These are phyloP conservation scores for Pelvicachromis taeniatus DNA, from an alignment of 2,113 vertebrate species.

Conservation along the genomic window DNA sequence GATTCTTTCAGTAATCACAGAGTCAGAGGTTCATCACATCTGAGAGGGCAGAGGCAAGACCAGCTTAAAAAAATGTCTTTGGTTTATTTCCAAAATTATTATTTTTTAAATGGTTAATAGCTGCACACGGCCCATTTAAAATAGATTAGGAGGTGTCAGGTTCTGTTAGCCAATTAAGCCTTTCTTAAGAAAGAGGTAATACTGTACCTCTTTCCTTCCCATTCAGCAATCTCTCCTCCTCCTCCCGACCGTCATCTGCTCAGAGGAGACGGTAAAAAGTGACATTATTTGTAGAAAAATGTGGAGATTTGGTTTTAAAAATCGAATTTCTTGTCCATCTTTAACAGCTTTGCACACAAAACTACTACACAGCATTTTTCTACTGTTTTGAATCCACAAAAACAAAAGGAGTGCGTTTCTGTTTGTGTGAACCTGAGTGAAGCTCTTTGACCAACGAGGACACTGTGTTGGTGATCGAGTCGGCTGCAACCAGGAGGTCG, in stretches of 20 bases:
- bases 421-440: constrained; percentile 80
- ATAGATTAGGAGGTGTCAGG: neutral
- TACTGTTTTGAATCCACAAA: neutral
- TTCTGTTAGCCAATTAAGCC: neutral
- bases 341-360: neutral
- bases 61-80: neutral
- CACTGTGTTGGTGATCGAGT: constrained; percentile 97
- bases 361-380: neutral
- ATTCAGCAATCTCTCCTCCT: constrained; percentile 84
- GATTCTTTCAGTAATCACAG: neutral
- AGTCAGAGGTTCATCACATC: neutral
- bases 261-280: neutral
- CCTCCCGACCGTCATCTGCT: constrained; percentile 82
- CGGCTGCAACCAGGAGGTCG: constrained; percentile 92
- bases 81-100: neutral
- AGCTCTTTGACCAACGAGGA: constrained; percentile 97
- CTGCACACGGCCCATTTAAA: neutral
- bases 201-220: constrained; percentile 85
- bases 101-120: neutral
- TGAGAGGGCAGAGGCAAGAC: neutral
- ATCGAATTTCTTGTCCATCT: neutral
- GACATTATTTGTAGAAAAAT: neutral
- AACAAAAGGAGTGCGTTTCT: neutral
- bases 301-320: neutral
- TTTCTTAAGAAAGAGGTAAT: too few species aligned